Conservation (phyloP, 2,888 invertebrate species). For the Netelia melanura region DNA sequence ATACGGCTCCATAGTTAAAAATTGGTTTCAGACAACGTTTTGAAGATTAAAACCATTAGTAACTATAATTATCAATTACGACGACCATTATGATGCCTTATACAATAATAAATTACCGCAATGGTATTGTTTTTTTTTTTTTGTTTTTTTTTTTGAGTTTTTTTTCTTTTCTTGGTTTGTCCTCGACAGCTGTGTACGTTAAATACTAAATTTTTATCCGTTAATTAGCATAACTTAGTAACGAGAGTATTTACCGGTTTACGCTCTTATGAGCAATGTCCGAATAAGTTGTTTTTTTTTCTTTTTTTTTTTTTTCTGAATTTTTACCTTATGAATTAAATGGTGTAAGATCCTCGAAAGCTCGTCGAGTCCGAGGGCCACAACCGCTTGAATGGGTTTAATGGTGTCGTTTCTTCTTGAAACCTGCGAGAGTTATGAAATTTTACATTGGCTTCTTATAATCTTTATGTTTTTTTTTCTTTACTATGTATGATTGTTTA, state of each 20-base stretch:
- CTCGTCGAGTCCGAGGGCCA: constrained; percentile 61
- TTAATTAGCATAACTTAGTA: constrained; percentile 82
- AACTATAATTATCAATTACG: constrained; percentile 82
- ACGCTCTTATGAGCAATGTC: constrained; percentile 54
- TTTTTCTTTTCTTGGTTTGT: constrained; percentile 70
- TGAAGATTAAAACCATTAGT: constrained; percentile 83
- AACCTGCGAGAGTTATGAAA: constrained; percentile 75
- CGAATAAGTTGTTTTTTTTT: constrained; percentile 56
- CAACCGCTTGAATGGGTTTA: constrained; percentile 71
- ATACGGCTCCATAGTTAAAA: constrained; percentile 75
- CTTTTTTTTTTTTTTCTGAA: constrained; percentile 49
- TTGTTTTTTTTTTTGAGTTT: constrained; percentile 71
- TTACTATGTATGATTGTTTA: not conserved
- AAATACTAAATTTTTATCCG: constrained; percentile 81
- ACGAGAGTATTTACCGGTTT: constrained; percentile 79
- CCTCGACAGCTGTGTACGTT: constrained; percentile 77
- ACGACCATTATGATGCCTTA: constrained; percentile 81
- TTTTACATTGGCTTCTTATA: constrained; percentile 23
- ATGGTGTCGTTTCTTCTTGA: constrained; percentile 83
- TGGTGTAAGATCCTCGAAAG: constrained; percentile 63
- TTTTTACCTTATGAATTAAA: constrained; percentile 65
- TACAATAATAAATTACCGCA: constrained; percentile 80
- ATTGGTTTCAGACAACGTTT: constrained; percentile 82
- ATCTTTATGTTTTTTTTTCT: constrained; percentile 4
- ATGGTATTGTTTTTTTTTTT: constrained; percentile 74